Evolutionary conservation across 2,888 invertebrate species (phyloP).

Genomic region (Parnassius smintheus): DNA sequence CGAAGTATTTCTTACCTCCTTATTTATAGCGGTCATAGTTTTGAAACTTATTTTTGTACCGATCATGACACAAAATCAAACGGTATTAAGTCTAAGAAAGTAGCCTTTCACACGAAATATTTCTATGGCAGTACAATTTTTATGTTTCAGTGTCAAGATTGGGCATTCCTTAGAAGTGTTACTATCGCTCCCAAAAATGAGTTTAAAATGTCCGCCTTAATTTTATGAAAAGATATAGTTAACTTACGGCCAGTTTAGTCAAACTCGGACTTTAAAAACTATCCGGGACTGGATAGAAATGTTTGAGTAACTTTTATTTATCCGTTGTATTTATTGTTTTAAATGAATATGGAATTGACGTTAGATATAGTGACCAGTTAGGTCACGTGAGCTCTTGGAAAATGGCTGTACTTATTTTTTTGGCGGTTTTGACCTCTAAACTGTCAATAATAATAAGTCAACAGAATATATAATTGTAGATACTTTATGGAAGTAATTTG

Average conservation of each 20-base stretch:
- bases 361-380: not conserved
- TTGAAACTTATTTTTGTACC: constrained; percentile 30
- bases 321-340: constrained; percentile 4
- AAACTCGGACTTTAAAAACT: constrained; percentile 4
- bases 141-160: not conserved
- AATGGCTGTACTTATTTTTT: constrained; percentile 2
- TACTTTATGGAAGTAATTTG: too few relatives aligned
- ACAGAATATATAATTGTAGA: too few relatives aligned
- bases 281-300: not conserved
- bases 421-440: too few relatives aligned
- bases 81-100: not conserved
- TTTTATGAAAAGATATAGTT: constrained; percentile 17
- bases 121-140: not conserved
- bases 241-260: constrained; percentile 23
- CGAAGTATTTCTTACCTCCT: constrained; percentile 23
- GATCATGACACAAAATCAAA: constrained; percentile 3
- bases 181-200: constrained; percentile 13
- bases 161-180: not conserved
- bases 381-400: not conserved
- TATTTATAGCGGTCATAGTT: constrained; percentile 36
- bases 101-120: not conserved
- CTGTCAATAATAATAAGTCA: too few relatives aligned
- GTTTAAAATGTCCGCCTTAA: constrained; percentile 15
- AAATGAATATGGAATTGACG: not conserved
- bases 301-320: constrained; percentile 1